phyloP scores from a whole-genome alignment of 2,888 invertebrate genomes.

The Eupithecia dodoneata region DNA sequence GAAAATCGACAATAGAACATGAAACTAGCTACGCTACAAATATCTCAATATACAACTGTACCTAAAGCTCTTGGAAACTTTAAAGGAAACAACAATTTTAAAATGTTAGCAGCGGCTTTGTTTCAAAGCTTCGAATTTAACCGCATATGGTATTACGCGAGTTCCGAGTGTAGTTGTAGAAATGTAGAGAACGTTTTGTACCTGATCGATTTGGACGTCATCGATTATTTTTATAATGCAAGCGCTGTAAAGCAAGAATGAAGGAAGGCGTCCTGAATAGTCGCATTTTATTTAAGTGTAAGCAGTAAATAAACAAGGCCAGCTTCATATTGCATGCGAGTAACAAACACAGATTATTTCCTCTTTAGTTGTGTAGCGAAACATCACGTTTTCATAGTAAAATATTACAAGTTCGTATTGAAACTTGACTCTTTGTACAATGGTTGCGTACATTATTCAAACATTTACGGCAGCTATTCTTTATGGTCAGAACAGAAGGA shows the following conservation, averaged over 20 bases:
- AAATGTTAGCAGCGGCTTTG: constrained; percentile 19
- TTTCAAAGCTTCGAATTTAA: constrained; percentile 14
- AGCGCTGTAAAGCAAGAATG: background rate
- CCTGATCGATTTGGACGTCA: background rate
- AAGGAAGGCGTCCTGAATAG: background rate
- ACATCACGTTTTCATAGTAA: constrained; percentile 64
- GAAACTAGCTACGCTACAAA: constrained; percentile 18
- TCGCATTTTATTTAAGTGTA: constrained; percentile 6
- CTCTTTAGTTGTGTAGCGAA: constrained; percentile 45
- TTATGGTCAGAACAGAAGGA: constrained; percentile 19
- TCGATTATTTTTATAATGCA: background rate
- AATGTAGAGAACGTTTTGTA: background rate
- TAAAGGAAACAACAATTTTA: constrained; percentile 14
- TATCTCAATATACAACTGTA: constrained; percentile 6
- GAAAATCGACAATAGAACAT: constrained; percentile 58
- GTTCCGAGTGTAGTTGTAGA: constrained; percentile 1
- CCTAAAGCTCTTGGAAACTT: constrained; percentile 9
- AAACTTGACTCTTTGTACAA: constrained; percentile 55
- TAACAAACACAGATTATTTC: constrained; percentile 33
- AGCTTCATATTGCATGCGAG: constrained; percentile 28
- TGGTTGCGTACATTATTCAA: constrained; percentile 47
- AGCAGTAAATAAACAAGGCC: constrained; percentile 17
- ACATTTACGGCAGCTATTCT: constrained; percentile 43
- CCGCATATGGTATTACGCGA: constrained; percentile 12
- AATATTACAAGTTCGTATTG: constrained; percentile 57